These are phyloP conservation scores for Apamea crenata DNA, from an alignment of 2,888 invertebrate species.

Conservation along the genomic window DNA sequence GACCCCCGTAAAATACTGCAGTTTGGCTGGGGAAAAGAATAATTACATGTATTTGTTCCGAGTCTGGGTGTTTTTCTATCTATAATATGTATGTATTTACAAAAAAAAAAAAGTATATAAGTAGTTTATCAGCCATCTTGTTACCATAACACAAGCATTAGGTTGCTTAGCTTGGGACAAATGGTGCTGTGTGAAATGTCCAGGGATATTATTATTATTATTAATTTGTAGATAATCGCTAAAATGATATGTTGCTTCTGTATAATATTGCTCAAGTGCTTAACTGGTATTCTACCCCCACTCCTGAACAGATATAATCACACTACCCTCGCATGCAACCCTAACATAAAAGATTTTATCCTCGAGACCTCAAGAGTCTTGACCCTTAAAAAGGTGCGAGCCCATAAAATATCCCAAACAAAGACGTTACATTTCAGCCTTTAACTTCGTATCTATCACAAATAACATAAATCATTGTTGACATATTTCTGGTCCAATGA, in stretches of 20 bases:
- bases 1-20: background rate
- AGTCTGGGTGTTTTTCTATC: too few relatives aligned
- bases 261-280: background rate
- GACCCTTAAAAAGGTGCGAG: constrained; percentile 43
- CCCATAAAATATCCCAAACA: constrained; percentile 40
- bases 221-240: background rate
- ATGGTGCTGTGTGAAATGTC: too few relatives aligned
- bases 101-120: too few relatives aligned
- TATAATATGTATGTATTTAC: too few relatives aligned
- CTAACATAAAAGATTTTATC: constrained; percentile 19
- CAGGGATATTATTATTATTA: too few relatives aligned
- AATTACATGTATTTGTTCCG: too few relatives aligned
- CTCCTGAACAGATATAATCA: constrained; percentile 8
- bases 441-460: constrained; percentile 54
- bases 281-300: background rate
- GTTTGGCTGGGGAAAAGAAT: background rate
- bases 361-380: constrained; percentile 18
- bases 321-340: background rate
- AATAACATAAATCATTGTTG: constrained; percentile 61
- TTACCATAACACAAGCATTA: too few relatives aligned
- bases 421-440: constrained; percentile 42
- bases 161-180: too few relatives aligned
- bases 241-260: background rate
- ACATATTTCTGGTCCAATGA: constrained; percentile 60
- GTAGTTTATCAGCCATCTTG: too few relatives aligned